Evolutionary conservation across 2,113 vertebrate species (phyloP).

Genomic region (Chaetodon trifascialis): DNA sequence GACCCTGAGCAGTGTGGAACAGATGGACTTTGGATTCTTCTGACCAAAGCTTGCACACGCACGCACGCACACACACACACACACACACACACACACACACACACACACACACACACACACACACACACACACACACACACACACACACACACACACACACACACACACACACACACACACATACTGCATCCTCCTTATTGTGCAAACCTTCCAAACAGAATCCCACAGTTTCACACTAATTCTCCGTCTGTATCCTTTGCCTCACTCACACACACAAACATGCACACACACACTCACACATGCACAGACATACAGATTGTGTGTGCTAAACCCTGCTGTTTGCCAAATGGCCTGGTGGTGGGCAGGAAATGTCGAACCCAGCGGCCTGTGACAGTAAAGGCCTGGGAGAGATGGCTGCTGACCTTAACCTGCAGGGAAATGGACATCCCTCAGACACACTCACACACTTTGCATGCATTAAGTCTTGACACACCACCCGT

Average conservation of each 20-base stretch:
- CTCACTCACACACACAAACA: conserved; percentile 2
- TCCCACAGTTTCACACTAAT: not conserved
- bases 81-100: not conserved
- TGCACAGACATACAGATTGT: conserved; percentile 16
- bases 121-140: conserved; percentile 1
- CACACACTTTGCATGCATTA: conserved; percentile 60
- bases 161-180: not conserved
- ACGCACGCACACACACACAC: not conserved
- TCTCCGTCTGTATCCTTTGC: not conserved
- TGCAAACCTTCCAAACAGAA: conserved; percentile 6
- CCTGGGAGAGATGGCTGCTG: conserved; percentile 59
- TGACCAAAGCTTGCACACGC: not conserved
- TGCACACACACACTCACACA: not conserved
- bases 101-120: not conserved
- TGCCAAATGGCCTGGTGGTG: conserved; percentile 68
- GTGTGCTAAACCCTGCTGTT: conserved; percentile 60
- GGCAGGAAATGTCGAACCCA: conserved; percentile 65
- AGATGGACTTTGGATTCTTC: conserved; percentile 2
- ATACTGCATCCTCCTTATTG: not conserved
- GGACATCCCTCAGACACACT: conserved; percentile 63
- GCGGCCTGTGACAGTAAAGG: conserved; percentile 72
- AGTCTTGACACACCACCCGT: conserved; percentile 28
- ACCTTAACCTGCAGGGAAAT: conserved; percentile 70
- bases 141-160: not conserved
- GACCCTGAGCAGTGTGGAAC: conserved; percentile 27